Conservation (phyloP, 2,113 vertebrate genomes). For the Columbina picui region DNA sequence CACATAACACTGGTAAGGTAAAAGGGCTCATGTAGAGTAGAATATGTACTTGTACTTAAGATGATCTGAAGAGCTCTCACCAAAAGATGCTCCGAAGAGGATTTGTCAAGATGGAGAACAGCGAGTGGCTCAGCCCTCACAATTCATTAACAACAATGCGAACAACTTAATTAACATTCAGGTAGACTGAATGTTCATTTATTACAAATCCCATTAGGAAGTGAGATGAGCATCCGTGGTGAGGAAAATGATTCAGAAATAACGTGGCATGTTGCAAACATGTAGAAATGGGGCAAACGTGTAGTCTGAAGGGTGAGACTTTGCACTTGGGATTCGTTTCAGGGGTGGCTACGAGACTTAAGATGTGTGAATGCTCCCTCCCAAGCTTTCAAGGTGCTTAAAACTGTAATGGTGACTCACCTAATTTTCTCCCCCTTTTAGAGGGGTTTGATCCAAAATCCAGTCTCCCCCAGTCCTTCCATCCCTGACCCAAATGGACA, state of each 20-base stretch:
- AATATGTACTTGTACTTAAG: neutral
- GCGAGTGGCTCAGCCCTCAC: neutral
- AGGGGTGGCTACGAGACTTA: neutral
- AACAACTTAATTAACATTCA: slow-evolving; percentile 7
- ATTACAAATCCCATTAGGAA: neutral
- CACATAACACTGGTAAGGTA: neutral
- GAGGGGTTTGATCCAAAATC: neutral
- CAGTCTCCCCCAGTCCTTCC: neutral
- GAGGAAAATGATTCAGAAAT: neutral
- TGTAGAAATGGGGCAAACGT: neutral
- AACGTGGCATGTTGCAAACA: neutral
- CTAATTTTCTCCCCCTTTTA: neutral
- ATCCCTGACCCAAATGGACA: neutral
- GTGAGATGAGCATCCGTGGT: neutral
- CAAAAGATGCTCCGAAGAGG: neutral
- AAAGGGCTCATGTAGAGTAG: neutral
- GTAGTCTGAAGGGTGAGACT: neutral
- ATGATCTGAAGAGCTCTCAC: neutral
- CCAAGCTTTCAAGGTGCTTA: neutral
- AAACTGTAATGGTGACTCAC: neutral
- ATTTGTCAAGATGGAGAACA: neutral
- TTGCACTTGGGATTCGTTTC: neutral
- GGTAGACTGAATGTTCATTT: neutral
- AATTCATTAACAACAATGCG: neutral
- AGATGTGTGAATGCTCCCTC: neutral